These are phyloP conservation scores for Trissolcus basalis DNA, from an alignment of 1,140 invertebrate genomes.

Conservation along the genomic window DNA sequence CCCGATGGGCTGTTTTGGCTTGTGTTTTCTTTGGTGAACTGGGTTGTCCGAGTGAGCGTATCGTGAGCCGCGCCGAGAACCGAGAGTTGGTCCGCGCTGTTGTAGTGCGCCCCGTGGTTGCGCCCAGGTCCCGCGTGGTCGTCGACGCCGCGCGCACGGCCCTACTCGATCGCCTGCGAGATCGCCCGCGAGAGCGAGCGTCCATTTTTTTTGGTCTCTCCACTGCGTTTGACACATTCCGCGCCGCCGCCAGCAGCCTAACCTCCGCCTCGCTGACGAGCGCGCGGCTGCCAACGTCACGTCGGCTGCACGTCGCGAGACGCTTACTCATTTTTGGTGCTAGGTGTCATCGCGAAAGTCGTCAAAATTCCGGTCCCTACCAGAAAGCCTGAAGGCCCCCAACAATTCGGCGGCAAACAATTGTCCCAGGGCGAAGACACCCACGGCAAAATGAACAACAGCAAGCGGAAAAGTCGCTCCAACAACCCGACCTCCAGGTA, in stretches of 20 bases:
- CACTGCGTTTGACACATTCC: conserved; percentile 33
- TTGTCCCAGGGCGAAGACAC: conserved; percentile 67
- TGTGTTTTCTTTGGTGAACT: conserved; percentile 38
- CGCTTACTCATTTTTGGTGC: conserved; percentile 48
- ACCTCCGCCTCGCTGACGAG: conserved; percentile 1
- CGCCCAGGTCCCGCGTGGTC: conserved; percentile 17
- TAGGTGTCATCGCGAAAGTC: conserved; percentile 69
- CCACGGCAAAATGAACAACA: conserved; percentile 76
- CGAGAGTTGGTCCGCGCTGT: conserved; percentile 3
- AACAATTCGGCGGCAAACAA: conserved; percentile 76
- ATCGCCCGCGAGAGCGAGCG: conserved; percentile 29
- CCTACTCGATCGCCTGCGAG: not conserved
- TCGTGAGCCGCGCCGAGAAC: not conserved
- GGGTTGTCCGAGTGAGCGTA: conserved; percentile 3
- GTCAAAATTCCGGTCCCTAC: conserved; percentile 80
- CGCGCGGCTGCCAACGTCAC: conserved; percentile 6
- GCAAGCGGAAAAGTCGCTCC: conserved; percentile 75
- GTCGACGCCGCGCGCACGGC: conserved; percentile 11
- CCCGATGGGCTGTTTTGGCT: conserved; percentile 35
- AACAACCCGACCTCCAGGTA: conserved; percentile 72
- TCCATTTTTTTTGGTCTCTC: conserved; percentile 36
- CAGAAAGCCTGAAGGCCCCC: conserved; percentile 77
- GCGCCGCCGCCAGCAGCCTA: conserved; percentile 12
- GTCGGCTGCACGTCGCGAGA: conserved; percentile 5
- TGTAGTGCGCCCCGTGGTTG: not conserved